Evolutionary conservation across 2,888 invertebrate genomes (phyloP), one percentile per base, ranked within the genome.

Genomic region (Papilio elwesi): DNA sequence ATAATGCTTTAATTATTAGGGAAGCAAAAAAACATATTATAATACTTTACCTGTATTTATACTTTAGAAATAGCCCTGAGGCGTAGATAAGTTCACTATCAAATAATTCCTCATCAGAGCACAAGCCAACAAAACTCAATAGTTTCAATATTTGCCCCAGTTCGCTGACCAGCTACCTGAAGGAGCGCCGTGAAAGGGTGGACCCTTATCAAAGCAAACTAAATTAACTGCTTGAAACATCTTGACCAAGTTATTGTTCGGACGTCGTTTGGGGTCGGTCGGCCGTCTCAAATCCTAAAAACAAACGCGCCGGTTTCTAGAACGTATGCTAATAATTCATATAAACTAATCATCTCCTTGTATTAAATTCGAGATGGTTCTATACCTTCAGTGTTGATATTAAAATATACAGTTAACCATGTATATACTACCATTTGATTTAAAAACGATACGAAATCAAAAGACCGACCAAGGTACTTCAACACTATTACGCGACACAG

Each of bases 161-260:
- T 79, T 75, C 76, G 78, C 84, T 87, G 88, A 89, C 89, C 89
- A 85, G 80, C 84, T 86, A 88, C 89, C 91, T 92, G 92, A 87
- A 87, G 71, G 43, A 57, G 86, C 74, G 81, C 83, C 85, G 86
- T 86, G 82, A 83, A 86, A 84, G 90, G 87, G 81, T 78, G 77
- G 86, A 92, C 93, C 93, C 93, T 92, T 89, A 90, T 92, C 93
- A 93, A 89, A 86, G 86, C 84, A 90, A 91, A 92, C 90, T 90
- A 90, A 93, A 92, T 93, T 92, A 93, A 91, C 91, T 90, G 89
- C 86, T 90, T 83, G 83, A 86, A 92, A 90, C 91, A 90, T 93
- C 92, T 92, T 93, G 92, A 90, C 90, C 91, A 88, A 92, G 90
- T 92, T 92, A 92, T 90, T 89, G 89, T 90, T 89, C 79, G 84